phyloP scores from a whole-genome alignment of 64 coral and sea anemone species.

The Montipora capricornis region DNA sequence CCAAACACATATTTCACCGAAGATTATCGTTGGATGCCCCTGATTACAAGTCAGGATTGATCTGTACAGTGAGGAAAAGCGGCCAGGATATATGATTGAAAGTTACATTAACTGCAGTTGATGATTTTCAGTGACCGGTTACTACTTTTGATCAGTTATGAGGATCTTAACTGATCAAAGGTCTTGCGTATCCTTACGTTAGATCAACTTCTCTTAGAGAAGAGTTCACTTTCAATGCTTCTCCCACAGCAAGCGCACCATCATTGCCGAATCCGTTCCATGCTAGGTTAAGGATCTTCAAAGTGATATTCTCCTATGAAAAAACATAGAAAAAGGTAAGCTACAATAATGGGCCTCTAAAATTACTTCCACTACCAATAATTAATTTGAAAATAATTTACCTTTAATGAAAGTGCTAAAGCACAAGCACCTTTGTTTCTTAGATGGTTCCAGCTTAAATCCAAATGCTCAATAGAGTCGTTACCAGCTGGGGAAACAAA shows the following conservation, averaged over 20 bases:
- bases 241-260: constrained; percentile 90
- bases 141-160: no score
- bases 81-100: no score
- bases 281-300: constrained; percentile 90
- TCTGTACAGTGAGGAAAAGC: no score
- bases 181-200: constrained; percentile 25
- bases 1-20: no score
- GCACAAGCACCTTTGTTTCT: constrained; percentile 91
- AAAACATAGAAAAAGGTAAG: background rate
- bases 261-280: constrained; percentile 99
- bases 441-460: constrained; percentile 98
- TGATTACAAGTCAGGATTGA: no score
- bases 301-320: constrained; percentile 84
- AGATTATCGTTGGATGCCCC: no score
- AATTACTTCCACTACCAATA: background rate
- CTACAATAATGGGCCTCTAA: no score
- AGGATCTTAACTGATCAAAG: no score
- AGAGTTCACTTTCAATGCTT: constrained; percentile 95
- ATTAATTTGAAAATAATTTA: background rate
- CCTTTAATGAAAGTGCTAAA: constrained; percentile 93
- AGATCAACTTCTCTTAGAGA: constrained; percentile 80
- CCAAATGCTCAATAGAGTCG: constrained; percentile 84
- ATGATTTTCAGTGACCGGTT: no score
- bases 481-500: constrained; percentile 70
- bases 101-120: no score